These are phyloP conservation scores for Chrysoperla carnea DNA, from an alignment of 1,140 invertebrate genomes.

Conservation along the genomic window DNA sequence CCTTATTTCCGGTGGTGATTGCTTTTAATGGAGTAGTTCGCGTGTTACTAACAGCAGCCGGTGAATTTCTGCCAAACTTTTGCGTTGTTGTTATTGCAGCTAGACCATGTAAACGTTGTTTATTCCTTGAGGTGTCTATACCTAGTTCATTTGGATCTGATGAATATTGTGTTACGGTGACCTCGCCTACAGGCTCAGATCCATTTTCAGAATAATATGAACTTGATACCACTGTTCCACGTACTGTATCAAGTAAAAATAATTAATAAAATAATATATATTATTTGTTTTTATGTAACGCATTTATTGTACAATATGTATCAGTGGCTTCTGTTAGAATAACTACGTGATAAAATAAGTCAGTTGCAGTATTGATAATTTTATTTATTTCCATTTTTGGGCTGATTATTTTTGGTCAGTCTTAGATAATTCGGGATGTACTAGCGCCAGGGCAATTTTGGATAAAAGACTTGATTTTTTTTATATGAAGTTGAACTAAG, in stretches of 20 bases:
- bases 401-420: too few species aligned
- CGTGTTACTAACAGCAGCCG: slow-evolving; percentile 2
- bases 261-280: slow-evolving; percentile 4
- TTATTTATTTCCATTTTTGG: too few species aligned
- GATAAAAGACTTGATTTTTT: too few species aligned
- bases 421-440: too few species aligned
- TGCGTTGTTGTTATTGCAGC: slow-evolving; percentile 19
- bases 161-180: slow-evolving; percentile 47
- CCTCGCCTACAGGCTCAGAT: slow-evolving; percentile 38
- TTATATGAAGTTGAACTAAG: too few species aligned
- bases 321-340: too few species aligned
- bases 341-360: too few species aligned
- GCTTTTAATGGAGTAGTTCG: background rate
- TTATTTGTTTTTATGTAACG: background rate
- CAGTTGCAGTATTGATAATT: too few species aligned
- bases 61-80: slow-evolving; percentile 24
- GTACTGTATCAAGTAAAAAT: slow-evolving; percentile 26
- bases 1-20: too few species aligned
- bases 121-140: slow-evolving; percentile 7
- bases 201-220: slow-evolving; percentile 46
- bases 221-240: slow-evolving; percentile 42
- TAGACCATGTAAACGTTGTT: slow-evolving; percentile 5
- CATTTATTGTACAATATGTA: background rate
- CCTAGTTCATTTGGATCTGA: slow-evolving; percentile 36
- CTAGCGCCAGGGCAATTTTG: too few species aligned